These are phyloP conservation scores for Ctenoplectra terminalis DNA, from an alignment of 1,140 invertebrate species.

Conservation along the genomic window DNA sequence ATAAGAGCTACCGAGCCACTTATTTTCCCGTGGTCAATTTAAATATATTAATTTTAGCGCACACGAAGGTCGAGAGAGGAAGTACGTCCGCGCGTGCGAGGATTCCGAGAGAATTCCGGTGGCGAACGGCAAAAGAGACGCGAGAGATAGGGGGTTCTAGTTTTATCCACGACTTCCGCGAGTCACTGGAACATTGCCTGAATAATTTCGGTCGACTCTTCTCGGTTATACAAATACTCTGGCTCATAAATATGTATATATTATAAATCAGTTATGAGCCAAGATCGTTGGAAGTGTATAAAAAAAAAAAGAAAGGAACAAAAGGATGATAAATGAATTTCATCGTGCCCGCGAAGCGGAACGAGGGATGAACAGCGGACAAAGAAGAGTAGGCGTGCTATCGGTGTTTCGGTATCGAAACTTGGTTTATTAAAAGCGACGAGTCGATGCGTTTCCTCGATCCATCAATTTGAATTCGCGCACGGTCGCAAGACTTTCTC, in stretches of 20 bases:
- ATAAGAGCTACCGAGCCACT: not conserved
- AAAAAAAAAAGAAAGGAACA: not conserved
- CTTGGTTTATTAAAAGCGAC: conserved; percentile 41
- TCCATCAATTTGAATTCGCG: conserved; percentile 15
- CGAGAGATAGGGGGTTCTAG: conserved; percentile 5
- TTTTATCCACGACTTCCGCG: conserved; percentile 28
- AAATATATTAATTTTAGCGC: conserved; percentile 29
- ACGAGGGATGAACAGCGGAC: not conserved
- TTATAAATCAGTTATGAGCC: conserved; percentile 25
- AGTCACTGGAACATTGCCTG: conserved; percentile 26
- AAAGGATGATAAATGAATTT: conserved; percentile 33
- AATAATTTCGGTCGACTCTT: conserved; percentile 10
- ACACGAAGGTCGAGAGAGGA: not conserved
- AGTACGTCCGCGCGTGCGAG: not conserved
- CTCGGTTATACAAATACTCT: conserved; percentile 11
- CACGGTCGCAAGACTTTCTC: conserved; percentile 3
- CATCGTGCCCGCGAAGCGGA: not conserved
- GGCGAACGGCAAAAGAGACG: not conserved
- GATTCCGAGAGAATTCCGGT: not conserved
- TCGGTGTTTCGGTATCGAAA: not conserved
- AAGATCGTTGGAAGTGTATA: conserved; percentile 4
- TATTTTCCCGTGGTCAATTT: conserved; percentile 6
- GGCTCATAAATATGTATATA: conserved; percentile 35
- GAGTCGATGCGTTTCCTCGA: conserved; percentile 1
- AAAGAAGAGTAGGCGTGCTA: not conserved